Evolutionary conservation across 2,797 vertebrate genomes (phyloP), one percentile per base, ranked within the genome.

Genomic region (Megalops cyprinoides): DNA sequence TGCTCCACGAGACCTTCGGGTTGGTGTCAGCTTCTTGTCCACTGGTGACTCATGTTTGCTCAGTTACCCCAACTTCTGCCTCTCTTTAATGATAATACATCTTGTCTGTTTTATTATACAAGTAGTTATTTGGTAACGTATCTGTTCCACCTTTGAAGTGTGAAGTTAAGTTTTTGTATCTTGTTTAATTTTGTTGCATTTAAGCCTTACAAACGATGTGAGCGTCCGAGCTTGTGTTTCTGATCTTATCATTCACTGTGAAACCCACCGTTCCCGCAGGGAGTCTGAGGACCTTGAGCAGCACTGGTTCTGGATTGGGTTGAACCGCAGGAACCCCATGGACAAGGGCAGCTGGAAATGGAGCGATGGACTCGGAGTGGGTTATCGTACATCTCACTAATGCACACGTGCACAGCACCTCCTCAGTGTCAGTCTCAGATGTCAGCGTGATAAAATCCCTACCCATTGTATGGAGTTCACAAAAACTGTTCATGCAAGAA

Each of bases 291-390:
- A 95, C 44, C 96, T 98, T 0, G 97, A 99, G 85, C 97, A 99
- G 89, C 96, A 96, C 85, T 98, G 97, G 97, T 96, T 99, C 85
- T 99, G 98, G 98, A 97, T 99, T 0, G 98, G 98, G 53, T 92
- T 99, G 83, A 98, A 97, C 89, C 95, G 97, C 8, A 93, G 97
- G 65, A 95, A 97, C 88, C 97, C 97, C 0, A 31, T 88, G 42
- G 95, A 91, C 9, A 95, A 94, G 15, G 93, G 93, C 86, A 97
- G 95, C 89, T 99, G 98, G 98, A 93, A 89, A 74, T 99, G 98
- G 98, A 99, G 97, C 0, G 97, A 99, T 0, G 97, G 97, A 23
- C 86, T 95, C 4, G 94, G 96, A 89, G 98, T 99, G 89, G 96
- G 97, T 93, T 0, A 23, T 20, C 25, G 39, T 1, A 1, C 34